phyloP scores from a whole-genome alignment of 2,113 vertebrate genomes.

The Heliornis fulica region DNA sequence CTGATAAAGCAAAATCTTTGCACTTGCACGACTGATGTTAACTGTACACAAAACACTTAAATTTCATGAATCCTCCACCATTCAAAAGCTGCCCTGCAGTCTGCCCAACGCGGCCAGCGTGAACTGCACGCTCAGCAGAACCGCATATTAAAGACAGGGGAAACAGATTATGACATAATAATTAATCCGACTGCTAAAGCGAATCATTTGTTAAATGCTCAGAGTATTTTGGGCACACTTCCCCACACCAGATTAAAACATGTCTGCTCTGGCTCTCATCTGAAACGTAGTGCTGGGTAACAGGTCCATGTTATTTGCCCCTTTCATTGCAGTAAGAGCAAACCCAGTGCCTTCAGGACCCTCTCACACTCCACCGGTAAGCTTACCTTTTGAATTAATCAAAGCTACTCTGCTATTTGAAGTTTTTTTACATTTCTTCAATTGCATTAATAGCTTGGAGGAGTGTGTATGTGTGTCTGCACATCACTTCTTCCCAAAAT shows the following conservation, averaged over 20 bases:
- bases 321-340: neutral
- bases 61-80: slow-evolving; percentile 26
- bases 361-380: neutral
- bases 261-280: neutral
- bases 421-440: neutral
- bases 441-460: neutral
- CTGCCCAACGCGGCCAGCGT: neutral
- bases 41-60: slow-evolving; percentile 32
- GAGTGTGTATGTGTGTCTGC: neutral
- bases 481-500: neutral
- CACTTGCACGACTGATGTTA: slow-evolving; percentile 14
- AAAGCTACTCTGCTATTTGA: neutral
- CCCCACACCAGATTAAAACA: neutral
- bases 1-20: slow-evolving; percentile 59
- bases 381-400: neutral
- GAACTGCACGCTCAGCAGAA: slow-evolving; percentile 43
- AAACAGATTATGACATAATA: neutral
- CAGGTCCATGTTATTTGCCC: neutral
- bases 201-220: neutral
- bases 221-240: neutral
- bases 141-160: neutral
- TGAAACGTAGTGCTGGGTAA: neutral
- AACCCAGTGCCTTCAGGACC: neutral
- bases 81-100: slow-evolving; percentile 27
- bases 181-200: slow-evolving; percentile 19